Evolutionary conservation across 2,113 vertebrate genomes (phyloP).

Genomic region (Solea senegalensis): DNA sequence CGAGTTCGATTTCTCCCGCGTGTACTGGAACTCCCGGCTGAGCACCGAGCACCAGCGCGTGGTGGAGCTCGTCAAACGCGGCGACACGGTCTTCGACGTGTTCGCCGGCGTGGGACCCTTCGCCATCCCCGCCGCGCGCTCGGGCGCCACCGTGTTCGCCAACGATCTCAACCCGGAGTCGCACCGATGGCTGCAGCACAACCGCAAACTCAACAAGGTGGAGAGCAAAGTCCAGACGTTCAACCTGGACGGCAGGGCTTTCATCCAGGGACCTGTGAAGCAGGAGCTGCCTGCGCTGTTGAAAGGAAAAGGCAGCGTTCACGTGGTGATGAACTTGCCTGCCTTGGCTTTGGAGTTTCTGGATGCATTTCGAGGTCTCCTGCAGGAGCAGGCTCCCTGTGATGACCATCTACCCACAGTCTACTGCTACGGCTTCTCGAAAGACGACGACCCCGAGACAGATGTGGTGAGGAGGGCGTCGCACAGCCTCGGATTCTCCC

Average conservation of each 20-base stretch:
- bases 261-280: conserved; percentile 87
- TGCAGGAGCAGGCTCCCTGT: conserved; percentile 63
- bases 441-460: conserved; percentile 81
- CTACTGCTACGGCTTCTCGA: conserved; percentile 95
- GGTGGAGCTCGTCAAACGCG: conserved; percentile 80
- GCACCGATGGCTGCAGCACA: conserved; percentile 91
- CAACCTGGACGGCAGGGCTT: conserved; percentile 92
- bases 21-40: conserved; percentile 98
- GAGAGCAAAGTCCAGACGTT: conserved; percentile 82
- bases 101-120: conserved; percentile 96
- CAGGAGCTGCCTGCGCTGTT: conserved; percentile 84
- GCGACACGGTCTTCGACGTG: conserved; percentile 89
- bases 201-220: conserved; percentile 93
- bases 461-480: conserved; percentile 86
- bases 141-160: conserved; percentile 85
- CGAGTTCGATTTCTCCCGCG: conserved; percentile 95
- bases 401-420: conserved; percentile 83
- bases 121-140: conserved; percentile 88
- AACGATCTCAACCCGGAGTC: conserved; percentile 98
- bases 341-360: conserved; percentile 92
- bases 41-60: conserved; percentile 91
- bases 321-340: conserved; percentile 96
- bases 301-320: conserved; percentile 70
- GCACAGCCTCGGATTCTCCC: conserved; percentile 77
- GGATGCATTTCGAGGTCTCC: conserved; percentile 85